Base-by-base conservation (phyloP, 2,113 vertebrate species). In the Microtus richardsoni region DNA sequence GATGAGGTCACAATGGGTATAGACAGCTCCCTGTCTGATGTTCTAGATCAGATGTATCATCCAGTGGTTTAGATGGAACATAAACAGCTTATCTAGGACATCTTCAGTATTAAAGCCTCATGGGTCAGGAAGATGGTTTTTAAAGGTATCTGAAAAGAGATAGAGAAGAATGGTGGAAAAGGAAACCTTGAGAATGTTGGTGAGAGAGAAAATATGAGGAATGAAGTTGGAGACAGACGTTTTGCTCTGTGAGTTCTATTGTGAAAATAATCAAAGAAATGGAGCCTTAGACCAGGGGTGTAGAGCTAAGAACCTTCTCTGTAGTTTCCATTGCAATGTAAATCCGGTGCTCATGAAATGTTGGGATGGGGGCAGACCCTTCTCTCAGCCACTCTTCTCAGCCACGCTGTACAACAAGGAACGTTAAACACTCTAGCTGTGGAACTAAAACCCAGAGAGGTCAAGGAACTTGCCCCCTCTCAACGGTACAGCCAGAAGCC, bases 171-270 rank as follows among this genome's bases (percentile, higher is more conserved):
- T 5, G 28, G 79, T 16, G 5, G 3, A 49, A 70, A 88, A 89
- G 16, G 78, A 85, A 94, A 71, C 17, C n/a, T 73, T 41, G 93
- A 62, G 91, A 88, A 88, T 16, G 60, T 22, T 93, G 36, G 39
- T 49, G 79, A 88, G 60, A 89, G 41, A 93, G 26, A 93, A 1
- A 89, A 52, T 0, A 19, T 30, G 21, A 91, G 52, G n/a, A 39
- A 47, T 52, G 9, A 26, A 77, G 73, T 21, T n/a, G 41, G 60
- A 91, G 47, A 22, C 19, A 47, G 52, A 79, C 30, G 4, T 33
- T 47, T 78, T 19, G 22, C 17, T 54, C 0, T 39, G 30, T 14
- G 44, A 75, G 14, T 24, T 89, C 33, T 78, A 52, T 36, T 78
- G 7, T 62, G 36, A 82, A 90, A 7, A 7, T 13, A 7, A 60